Conservation (phyloP, 2,888 invertebrate species). For the Lymantria monacha region DNA sequence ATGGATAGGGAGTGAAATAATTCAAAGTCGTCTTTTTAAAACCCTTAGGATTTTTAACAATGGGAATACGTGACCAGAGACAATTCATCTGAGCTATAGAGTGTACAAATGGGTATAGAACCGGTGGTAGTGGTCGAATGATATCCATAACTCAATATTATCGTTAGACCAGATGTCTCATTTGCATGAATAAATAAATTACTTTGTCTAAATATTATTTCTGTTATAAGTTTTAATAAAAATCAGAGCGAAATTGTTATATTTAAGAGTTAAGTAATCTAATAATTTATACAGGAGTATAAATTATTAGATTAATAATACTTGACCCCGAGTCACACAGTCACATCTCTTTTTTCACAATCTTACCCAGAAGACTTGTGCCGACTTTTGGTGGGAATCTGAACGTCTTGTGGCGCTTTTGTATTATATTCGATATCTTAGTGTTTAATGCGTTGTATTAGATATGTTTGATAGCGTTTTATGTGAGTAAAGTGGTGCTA, state of each 20-base stretch:
- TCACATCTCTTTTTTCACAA: no score
- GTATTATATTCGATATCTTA: no score
- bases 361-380: no score
- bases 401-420: no score
- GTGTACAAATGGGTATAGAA: conserved; percentile 31
- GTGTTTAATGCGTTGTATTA: no score
- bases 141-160: conserved; percentile 47
- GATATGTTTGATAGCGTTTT: no score
- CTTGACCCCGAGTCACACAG: no score
- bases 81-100: conserved; percentile 46
- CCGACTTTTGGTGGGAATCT: no score
- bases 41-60: conserved; percentile 34
- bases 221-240: conserved; percentile 7
- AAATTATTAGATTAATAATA: no score
- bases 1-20: conserved; percentile 12
- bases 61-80: conserved; percentile 71
- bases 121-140: conserved; percentile 22
- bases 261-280: no score
- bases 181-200: conserved; percentile 35
- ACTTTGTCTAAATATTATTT: conserved; percentile 19
- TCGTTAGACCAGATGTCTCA: conserved; percentile 53
- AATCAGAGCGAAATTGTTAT: background rate
- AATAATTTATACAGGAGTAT: no score
- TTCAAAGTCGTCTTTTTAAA: background rate
- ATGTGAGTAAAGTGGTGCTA: no score